Conservation (phyloP, 2,113 vertebrate genomes). For the Pteruthius melanotis region DNA sequence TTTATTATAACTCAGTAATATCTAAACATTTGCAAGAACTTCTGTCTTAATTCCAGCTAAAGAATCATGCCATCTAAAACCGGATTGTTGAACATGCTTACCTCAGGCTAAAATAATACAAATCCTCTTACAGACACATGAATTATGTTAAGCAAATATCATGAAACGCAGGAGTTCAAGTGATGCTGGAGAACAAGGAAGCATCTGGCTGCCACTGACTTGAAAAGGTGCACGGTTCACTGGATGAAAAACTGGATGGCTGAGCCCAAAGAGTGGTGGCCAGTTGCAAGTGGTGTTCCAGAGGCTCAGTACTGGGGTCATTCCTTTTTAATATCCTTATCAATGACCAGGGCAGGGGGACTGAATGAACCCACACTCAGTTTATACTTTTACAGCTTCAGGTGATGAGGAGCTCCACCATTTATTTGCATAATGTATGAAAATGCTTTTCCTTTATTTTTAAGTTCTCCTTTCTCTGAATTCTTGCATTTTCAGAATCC, state of each 20-base stretch:
- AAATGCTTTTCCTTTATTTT: background rate
- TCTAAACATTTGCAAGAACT: background rate
- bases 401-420: background rate
- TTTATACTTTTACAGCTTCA: background rate
- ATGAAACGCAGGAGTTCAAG: background rate
- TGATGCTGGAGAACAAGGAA: background rate
- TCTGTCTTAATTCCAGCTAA: slow-evolving; percentile 9
- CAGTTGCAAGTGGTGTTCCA: too few species aligned
- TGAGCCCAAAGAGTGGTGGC: background rate
- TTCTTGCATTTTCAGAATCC: background rate
- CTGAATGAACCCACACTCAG: background rate
- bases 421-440: background rate
- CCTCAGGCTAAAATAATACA: slow-evolving; percentile 40
- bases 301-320: background rate
- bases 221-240: background rate
- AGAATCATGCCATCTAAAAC: background rate
- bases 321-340: background rate
- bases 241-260: background rate
- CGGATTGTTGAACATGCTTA: background rate
- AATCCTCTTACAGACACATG: background rate
- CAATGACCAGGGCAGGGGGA: background rate
- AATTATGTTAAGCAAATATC: slow-evolving; percentile 30
- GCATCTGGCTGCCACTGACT: background rate
- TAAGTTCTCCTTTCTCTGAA: background rate
- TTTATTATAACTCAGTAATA: background rate